These are phyloP conservation scores for Cervus canadensis DNA, from an alignment of 2,113 vertebrate species.

Conservation along the genomic window DNA sequence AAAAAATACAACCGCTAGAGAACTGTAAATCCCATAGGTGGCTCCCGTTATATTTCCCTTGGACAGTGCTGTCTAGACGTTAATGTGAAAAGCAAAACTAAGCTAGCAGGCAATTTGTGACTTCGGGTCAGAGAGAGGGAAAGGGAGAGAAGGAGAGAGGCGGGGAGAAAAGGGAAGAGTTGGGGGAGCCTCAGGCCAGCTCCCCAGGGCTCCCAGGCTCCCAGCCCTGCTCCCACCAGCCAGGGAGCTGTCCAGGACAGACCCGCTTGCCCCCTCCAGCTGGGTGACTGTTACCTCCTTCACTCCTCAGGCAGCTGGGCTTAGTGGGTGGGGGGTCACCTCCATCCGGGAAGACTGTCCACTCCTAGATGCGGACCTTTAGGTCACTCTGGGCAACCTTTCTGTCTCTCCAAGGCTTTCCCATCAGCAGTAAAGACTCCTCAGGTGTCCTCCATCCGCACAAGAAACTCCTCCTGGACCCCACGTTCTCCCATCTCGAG, in stretches of 20 bases:
- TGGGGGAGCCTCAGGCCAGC: neutral
- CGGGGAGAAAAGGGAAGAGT: neutral
- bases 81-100: neutral
- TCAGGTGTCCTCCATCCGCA: neutral
- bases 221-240: neutral
- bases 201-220: neutral
- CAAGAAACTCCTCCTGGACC: neutral
- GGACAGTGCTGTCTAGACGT: neutral
- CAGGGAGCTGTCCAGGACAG: too few relatives aligned
- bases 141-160: neutral
- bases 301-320: neutral
- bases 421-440: neutral
- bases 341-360: accelerated
- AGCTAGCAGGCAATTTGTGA: neutral
- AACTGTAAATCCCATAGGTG: neutral
- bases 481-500: accelerated
- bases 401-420: neutral
- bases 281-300: neutral
- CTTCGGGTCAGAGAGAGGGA: neutral
- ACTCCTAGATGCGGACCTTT: neutral
- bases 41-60: neutral
- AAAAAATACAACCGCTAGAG: neutral
- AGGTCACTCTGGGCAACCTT: neutral
- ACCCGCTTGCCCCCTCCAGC: neutral
- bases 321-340: neutral